Conservation (phyloP, 2,113 vertebrate genomes). For the Dicerorhinus sumatrensis region DNA sequence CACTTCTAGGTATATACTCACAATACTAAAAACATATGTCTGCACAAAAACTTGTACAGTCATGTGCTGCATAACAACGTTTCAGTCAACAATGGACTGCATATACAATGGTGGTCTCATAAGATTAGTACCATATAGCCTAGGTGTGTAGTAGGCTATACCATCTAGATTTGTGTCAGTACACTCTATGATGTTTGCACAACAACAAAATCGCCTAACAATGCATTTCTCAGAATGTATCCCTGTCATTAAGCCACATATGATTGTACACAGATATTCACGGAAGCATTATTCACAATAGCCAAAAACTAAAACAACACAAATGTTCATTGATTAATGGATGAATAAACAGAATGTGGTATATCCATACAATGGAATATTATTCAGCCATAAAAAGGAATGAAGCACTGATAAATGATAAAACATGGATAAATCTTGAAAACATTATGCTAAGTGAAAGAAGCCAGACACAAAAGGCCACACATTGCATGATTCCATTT, state of each 20-base stretch:
- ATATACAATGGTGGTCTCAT: no score
- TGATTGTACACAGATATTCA: background rate
- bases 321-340: background rate
- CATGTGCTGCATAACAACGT: no score
- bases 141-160: no score
- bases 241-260: no score
- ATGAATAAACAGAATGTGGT: background rate
- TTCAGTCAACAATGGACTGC: no score
- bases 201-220: no score
- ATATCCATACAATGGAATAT: background rate
- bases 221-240: no score
- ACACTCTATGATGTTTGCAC: no score
- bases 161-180: no score
- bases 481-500: background rate
- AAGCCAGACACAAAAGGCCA: background rate
- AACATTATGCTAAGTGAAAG: background rate
- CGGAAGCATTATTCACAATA: background rate
- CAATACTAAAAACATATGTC: background rate
- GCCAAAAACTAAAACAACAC: background rate
- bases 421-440: background rate
- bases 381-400: background rate
- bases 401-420: background rate
- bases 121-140: no score
- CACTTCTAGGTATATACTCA: background rate
- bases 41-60: background rate